Conservation (phyloP, 2,113 vertebrate species). For the Rhea americana region DNA sequence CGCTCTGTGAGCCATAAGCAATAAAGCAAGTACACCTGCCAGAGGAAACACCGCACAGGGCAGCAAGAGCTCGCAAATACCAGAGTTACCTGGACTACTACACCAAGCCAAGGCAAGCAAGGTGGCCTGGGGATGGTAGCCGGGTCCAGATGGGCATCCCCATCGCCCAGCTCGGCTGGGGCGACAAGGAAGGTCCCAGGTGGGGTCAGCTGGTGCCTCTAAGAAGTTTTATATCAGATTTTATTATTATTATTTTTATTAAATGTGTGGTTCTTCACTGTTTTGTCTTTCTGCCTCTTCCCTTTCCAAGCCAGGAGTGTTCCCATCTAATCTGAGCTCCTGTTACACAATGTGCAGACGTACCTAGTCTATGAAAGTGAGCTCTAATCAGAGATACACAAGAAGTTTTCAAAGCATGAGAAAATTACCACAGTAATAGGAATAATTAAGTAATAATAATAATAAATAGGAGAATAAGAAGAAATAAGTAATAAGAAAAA, state of each 20-base stretch:
- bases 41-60: not conserved
- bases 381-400: not conserved
- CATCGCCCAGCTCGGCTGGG: not conserved
- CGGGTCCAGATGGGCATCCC: not conserved
- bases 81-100: not conserved
- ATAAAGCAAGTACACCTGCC: not conserved
- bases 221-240: not conserved
- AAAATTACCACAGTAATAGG: not conserved
- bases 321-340: not conserved
- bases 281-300: not conserved
- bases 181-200: not conserved
- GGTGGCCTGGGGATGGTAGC: not conserved
- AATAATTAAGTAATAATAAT: too few relatives aligned
- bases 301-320: not conserved
- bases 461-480: too few relatives aligned
- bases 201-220: not conserved
- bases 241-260: not conserved
- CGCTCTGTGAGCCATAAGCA: not conserved
- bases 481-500: not conserved
- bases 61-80: accelerated
- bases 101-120: too few relatives aligned
- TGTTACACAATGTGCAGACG: not conserved
- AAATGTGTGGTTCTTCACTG: accelerated
- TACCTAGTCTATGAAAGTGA: not conserved
- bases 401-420: not conserved